phyloP scores from a whole-genome alignment of 2,113 vertebrate species.

The Cygnus atratus region DNA sequence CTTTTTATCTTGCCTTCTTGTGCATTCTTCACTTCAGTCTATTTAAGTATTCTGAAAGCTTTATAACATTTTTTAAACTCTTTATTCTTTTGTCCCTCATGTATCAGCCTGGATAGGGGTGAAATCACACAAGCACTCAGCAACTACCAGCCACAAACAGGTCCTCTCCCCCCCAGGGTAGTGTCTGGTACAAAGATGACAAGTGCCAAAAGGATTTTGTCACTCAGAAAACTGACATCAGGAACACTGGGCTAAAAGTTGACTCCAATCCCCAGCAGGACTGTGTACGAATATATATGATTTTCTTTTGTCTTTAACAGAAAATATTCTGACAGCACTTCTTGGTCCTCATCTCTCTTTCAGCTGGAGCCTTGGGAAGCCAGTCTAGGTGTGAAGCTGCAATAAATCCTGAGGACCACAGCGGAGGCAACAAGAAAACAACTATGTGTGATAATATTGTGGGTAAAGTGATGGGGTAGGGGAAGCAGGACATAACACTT shows the following conservation, averaged over 20 bases:
- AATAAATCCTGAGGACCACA: neutral
- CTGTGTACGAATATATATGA: neutral
- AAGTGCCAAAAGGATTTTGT: conserved; percentile 31
- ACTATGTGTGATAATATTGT: neutral
- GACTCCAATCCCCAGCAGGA: neutral
- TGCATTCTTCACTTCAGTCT: neutral
- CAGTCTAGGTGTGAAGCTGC: neutral
- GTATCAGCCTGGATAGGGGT: neutral
- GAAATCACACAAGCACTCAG: conserved; percentile 8
- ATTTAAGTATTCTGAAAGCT: neutral
- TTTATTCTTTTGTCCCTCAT: conserved; percentile 7
- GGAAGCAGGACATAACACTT: neutral
- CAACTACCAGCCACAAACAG: neutral
- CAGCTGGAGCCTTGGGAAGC: neutral
- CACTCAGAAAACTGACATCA: conserved; percentile 29
- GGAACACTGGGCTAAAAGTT: neutral
- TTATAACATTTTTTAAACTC: neutral
- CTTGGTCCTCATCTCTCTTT: neutral
- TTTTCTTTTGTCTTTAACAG: neutral
- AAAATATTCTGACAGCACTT: neutral
- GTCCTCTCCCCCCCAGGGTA: neutral
- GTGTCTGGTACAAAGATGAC: conserved; percentile 3
- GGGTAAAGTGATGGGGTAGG: fast-evolving
- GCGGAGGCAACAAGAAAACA: neutral
- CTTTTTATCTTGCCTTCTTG: neutral